Conservation (phyloP, 2,113 vertebrate species). For the Casuarius casuarius region DNA sequence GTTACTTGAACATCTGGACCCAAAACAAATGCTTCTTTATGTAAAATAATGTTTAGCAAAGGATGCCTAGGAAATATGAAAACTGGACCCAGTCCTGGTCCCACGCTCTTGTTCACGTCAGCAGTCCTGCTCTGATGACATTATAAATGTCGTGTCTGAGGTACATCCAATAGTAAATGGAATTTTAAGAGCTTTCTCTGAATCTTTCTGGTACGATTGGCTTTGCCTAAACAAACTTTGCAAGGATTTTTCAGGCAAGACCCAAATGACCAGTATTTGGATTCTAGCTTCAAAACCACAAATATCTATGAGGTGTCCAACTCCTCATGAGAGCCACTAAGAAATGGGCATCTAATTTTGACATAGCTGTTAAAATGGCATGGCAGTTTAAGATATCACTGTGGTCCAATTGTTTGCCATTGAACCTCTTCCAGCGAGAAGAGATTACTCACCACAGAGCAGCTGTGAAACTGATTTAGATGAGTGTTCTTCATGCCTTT, state of each 20-base stretch:
- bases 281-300: constrained; percentile 30
- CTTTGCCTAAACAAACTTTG: constrained; percentile 36
- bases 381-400: background rate
- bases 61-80: constrained; percentile 37
- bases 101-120: constrained; percentile 27
- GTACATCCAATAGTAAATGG: constrained; percentile 6
- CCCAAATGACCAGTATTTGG: background rate
- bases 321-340: background rate
- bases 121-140: constrained; percentile 31
- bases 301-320: background rate
- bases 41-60: background rate
- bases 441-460: background rate
- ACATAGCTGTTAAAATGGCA: background rate
- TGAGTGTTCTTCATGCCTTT: background rate
- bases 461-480: background rate
- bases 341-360: background rate
- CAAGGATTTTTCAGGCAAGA: constrained; percentile 8
- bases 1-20: constrained; percentile 61
- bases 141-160: constrained; percentile 43
- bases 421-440: background rate
- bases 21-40: constrained; percentile 65
- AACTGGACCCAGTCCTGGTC: constrained; percentile 35
- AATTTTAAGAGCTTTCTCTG: constrained; percentile 37
- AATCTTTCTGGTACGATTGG: constrained; percentile 23
- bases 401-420: background rate